Conservation (phyloP, 92 coral and sea anemone species). For the Porites lobata region DNA sequence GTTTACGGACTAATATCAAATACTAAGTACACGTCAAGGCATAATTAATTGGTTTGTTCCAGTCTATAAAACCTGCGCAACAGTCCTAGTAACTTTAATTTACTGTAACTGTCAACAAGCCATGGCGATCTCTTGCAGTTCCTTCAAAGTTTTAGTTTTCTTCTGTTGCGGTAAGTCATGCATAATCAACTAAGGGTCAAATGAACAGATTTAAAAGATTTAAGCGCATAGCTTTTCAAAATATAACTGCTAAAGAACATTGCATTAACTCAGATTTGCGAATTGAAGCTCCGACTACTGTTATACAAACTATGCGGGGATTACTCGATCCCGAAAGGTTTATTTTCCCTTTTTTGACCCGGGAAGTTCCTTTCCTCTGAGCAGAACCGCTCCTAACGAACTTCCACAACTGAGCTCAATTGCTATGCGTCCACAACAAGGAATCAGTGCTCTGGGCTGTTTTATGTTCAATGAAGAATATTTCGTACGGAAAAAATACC, state of each 20-base stretch:
- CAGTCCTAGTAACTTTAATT: neutral
- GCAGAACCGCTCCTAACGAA: no score
- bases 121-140: conserved; percentile 12
- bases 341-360: neutral
- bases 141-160: conserved; percentile 2
- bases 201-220: neutral
- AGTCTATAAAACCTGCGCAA: neutral
- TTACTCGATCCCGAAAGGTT: neutral
- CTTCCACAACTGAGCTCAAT: no score
- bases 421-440: no score
- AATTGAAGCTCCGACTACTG: neutral
- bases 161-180: conserved; percentile 27
- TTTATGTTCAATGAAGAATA: no score
- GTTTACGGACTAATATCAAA: conserved; percentile 15
- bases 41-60: conserved; percentile 17
- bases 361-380: no score
- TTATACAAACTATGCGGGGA: neutral
- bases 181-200: neutral
- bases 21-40: neutral
- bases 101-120: neutral
- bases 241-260: neutral
- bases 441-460: no score
- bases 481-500: no score
- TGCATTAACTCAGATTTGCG: neutral
- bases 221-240: neutral